Base-by-base conservation (phyloP, 2,888 invertebrate species). In the Apantesis nais region DNA sequence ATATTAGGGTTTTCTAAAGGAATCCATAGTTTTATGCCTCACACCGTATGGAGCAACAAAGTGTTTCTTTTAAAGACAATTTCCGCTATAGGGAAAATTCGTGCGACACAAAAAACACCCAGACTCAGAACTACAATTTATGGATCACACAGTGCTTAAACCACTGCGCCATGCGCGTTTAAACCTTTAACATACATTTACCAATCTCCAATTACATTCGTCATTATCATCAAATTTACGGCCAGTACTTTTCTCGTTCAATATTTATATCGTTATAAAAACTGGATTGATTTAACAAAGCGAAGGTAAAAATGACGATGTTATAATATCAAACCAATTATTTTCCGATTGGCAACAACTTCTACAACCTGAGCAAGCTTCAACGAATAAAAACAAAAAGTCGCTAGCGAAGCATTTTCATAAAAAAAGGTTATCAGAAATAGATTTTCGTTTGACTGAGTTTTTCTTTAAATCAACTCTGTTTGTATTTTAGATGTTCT, bases 281-380 rank as follows among this genome's bases (percentile, higher is more conserved):
- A 78, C 78, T 78, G 58, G 70, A 78, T n/a, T 16, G 68, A 74
- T 77, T 78, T 71, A 62, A 55, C 34, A 72, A 74, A 77, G 77
- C 71, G 74, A 73, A 63, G 44, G 62, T 65, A 81, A 71, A 81
- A 80, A 74, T 74, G 62, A 58, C 67, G 71, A 68, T 76, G 74
- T 80, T 80, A 71, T 74, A 82, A 82, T 74, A 82, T 75, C 75
- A 77, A 80, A 78, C 79, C 80, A 82, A 82, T 82, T 82, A 82
- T 76, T 79, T 82, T 61, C 77, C 78, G 78, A 82, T 82, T 82
- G 79, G 71, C 75, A 82, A 75, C 74, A 75, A 80, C 80, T 75
- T 80, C 72, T 81, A 80, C 74, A 75, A 70, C 77, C 74, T 71
- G 76, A 82, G 80, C 82, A 75, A 81, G 76, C 74, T 68, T 44